These are phyloP conservation scores for Megalonaias nervosa DNA, from an alignment of 1,140 invertebrate species.

Conservation along the genomic window DNA sequence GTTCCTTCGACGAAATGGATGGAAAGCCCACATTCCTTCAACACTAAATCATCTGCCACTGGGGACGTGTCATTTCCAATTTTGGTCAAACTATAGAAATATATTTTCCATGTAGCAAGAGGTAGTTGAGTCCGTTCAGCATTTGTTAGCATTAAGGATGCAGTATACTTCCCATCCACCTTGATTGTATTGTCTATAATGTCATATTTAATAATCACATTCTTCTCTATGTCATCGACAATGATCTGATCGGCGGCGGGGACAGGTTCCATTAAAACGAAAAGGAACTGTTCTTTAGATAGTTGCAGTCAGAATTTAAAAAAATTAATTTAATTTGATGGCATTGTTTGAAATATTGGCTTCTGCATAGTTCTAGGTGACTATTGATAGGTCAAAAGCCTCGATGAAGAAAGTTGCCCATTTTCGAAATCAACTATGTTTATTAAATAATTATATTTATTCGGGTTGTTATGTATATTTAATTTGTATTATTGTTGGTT, in stretches of 20 bases:
- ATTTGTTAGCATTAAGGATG: constrained; percentile 42
- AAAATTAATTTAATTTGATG: too few species aligned
- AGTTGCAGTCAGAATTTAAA: too few species aligned
- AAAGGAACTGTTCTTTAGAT: neutral
- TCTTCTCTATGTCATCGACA: constrained; percentile 48
- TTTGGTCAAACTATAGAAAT: constrained; percentile 24
- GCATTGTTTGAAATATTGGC: too few species aligned
- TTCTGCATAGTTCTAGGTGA: too few species aligned
- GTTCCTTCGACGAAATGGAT: constrained; percentile 47
- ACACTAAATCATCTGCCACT: constrained; percentile 21
- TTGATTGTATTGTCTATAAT: constrained; percentile 49
- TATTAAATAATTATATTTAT: too few species aligned
- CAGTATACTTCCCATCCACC: constrained; percentile 9
- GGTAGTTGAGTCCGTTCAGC: constrained; percentile 28
- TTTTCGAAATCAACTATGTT: too few species aligned
- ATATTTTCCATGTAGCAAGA: constrained; percentile 46
- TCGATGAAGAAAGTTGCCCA: too few species aligned
- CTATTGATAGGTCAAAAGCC: too few species aligned
- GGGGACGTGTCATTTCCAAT: neutral
- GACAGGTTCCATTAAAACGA: constrained; percentile 4
- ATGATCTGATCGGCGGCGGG: constrained; percentile 31
- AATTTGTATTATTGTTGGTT: too few species aligned
- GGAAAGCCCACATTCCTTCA: constrained; percentile 26
- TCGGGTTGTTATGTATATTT: too few species aligned
- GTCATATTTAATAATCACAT: constrained; percentile 38